phyloP scores from a whole-genome alignment of 2,888 invertebrate genomes.

The Callinectes sapidus region DNA sequence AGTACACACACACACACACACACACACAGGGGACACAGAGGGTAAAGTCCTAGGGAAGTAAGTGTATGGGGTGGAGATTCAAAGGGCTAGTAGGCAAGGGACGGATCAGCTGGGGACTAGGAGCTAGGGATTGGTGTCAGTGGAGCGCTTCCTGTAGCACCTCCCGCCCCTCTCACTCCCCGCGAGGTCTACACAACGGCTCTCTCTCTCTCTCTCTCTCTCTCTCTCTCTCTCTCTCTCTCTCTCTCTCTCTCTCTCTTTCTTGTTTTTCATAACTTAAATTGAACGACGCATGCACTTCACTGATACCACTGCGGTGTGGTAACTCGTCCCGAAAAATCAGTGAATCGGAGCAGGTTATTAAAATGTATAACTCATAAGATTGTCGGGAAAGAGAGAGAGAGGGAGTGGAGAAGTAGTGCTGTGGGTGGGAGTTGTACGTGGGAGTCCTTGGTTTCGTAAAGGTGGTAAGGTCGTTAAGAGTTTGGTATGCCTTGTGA shows the following conservation, averaged over 20 bases:
- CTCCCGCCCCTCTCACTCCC: neutral
- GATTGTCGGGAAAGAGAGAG: no score
- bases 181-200: neutral
- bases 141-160: slow-evolving; percentile 50
- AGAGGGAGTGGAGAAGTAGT: neutral
- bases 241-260: no score
- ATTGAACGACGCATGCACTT: no score
- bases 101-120: slow-evolving; percentile 9
- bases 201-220: slow-evolving; percentile 1
- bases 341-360: no score
- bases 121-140: slow-evolving; percentile 45
- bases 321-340: no score
- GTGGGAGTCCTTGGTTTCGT: no score
- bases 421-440: no score
- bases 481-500: no score
- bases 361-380: no score
- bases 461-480: no score
- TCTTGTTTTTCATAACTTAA: no score
- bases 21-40: neutral
- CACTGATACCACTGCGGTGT: no score
- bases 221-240: slow-evolving; percentile 34
- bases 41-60: neutral
- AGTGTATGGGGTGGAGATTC: neutral
- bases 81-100: neutral
- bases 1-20: neutral